Evolutionary conservation across 1,140 invertebrate species (phyloP), one percentile per base, ranked within the genome.

Genomic region (Caenorhabditis inopinata): DNA sequence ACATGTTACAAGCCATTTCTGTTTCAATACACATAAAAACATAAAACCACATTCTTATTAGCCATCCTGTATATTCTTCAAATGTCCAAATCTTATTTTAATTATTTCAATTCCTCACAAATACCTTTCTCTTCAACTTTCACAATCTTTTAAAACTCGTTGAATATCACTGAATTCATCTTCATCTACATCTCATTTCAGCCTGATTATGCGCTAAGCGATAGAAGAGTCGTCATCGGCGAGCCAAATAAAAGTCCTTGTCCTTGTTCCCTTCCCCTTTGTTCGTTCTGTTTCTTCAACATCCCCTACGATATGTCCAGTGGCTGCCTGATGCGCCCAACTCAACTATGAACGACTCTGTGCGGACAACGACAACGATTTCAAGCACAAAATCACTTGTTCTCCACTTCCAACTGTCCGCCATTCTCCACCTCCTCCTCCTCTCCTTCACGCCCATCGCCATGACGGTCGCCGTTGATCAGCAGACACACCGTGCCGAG

Each of bases 331-430:
- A 68, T 68, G 58, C 58, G 58, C 58, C 58, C 58, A 68, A 68
- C 58, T 68, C 58, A 68, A 68, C 58, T 68, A 68, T 68, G 58
- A 68, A 68, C 58, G 58, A 68, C 58, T 68, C 58, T 68, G 58
- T 68, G 58, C 58, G 58, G 58, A 68, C 58, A 38, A 68, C 29
- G n/a, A 68, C 58, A 68, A 68, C 58, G 58, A 68, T 68, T 68
- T 68, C 58, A 68, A 68, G 58, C 58, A 68, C 58, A 68, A 68
- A 68, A 68, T 68, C 58, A 35, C 58, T 68, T 68, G 58, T 68
- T 68, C 32, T 38, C 58, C 29, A 32, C 58, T 68, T 68, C 58
- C 58, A 68, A 68, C 58, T 68, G 58, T 68, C 58, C 58, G 58
- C 58, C 58, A 68, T 68, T 68, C 58, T 68, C 58, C 58, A 38